A percentile compares a stretch with the other conserved stretches of the same genome.
Conservation (phyloP, 2,797 vertebrate genomes). For the Graptemys geographica region DNA sequence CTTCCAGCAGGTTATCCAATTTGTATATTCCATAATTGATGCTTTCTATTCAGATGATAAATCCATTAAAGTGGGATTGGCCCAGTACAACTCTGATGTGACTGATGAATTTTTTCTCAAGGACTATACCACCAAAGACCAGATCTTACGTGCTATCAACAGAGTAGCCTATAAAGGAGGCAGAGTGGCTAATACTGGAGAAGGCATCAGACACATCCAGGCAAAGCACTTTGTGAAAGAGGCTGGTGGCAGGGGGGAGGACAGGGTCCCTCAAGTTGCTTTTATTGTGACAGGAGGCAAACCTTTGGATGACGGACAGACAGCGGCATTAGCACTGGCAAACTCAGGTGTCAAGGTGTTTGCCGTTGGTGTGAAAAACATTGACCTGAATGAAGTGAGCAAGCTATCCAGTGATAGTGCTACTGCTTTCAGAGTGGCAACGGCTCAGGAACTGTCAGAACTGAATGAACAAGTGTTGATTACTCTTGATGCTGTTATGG, state of each 20-base stretch:
- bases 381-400: slow-evolving; percentile 85
- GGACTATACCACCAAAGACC: slow-evolving; percentile 84
- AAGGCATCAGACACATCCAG: slow-evolving; percentile 88
- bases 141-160: slow-evolving; percentile 86
- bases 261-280: slow-evolving; percentile 91
- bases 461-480: slow-evolving; percentile 92
- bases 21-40: slow-evolving; percentile 89
- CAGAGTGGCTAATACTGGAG: slow-evolving; percentile 86
- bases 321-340: slow-evolving; percentile 87
- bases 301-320: slow-evolving; percentile 87
- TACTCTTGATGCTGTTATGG: slow-evolving; percentile 88
- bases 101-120: slow-evolving; percentile 92
- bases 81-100: slow-evolving; percentile 92
- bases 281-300: slow-evolving; percentile 91
- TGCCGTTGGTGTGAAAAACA: slow-evolving; percentile 88
- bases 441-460: slow-evolving; percentile 87
- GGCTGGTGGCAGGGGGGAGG: slow-evolving; percentile 90
- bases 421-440: slow-evolving; percentile 86
- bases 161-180: slow-evolving; percentile 91
- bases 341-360: slow-evolving; percentile 88
- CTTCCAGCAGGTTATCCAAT: slow-evolving; percentile 88
- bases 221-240: slow-evolving; percentile 89
- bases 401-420: slow-evolving; percentile 86
- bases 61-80: slow-evolving; percentile 89
- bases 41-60: slow-evolving; percentile 87